Evolutionary conservation across 2,888 invertebrate species (phyloP).

Genomic region (Limnephilus marmoratus): DNA sequence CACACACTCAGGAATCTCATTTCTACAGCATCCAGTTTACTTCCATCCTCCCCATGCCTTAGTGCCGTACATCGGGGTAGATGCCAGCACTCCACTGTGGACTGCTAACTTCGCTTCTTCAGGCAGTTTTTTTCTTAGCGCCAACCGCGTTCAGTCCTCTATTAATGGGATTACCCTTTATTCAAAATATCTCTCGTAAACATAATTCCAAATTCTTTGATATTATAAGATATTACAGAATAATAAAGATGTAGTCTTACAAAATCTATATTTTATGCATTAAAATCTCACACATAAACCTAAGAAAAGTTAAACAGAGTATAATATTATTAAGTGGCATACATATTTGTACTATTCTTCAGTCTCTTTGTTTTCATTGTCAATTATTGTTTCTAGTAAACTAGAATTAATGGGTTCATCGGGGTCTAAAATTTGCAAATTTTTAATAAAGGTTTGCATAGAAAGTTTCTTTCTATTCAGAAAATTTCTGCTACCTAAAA

Average conservation of each 20-base stretch:
- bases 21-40: no score
- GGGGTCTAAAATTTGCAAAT: slow-evolving; percentile 76
- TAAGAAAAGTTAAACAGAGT: slow-evolving; percentile 16
- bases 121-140: no score
- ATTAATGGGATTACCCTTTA: no score
- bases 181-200: no score
- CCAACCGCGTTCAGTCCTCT: no score
- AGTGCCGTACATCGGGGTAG: no score
- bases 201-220: no score
- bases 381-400: slow-evolving; percentile 26
- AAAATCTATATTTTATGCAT: slow-evolving; percentile 30
- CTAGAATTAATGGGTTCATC: slow-evolving; percentile 70
- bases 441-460: slow-evolving; percentile 78
- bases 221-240: neutral
- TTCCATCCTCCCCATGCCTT: no score
- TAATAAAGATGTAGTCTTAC: neutral
- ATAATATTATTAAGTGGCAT: slow-evolving; percentile 5
- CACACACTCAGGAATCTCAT: no score
- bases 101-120: no score
- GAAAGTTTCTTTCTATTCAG: slow-evolving; percentile 76
- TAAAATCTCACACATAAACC: slow-evolving; percentile 15
- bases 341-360: slow-evolving; percentile 46
- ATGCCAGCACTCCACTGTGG: no score
- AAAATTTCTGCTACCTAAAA: slow-evolving; percentile 76
- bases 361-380: slow-evolving; percentile 28